Conservation (phyloP, 2,113 vertebrate genomes). For the Gallinago jamesoni region DNA sequence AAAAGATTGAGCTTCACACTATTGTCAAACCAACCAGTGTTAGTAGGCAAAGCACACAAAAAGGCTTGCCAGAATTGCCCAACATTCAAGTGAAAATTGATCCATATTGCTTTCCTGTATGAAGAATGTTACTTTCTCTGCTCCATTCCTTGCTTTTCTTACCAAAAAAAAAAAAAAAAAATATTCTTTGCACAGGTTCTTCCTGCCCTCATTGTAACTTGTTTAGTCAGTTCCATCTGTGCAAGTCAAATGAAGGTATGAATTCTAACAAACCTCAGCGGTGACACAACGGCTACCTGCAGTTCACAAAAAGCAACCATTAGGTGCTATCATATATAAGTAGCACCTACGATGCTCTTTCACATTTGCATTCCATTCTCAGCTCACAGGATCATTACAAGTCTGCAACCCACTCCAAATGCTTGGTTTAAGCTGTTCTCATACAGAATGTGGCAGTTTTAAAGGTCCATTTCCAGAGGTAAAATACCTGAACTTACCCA, state of each 20-base stretch:
- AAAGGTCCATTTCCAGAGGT: background rate
- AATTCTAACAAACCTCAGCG: accelerated
- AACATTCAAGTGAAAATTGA: background rate
- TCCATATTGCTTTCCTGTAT: background rate
- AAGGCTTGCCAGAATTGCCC: background rate
- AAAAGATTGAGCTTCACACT: background rate
- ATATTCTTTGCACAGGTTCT: background rate
- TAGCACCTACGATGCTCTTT: background rate
- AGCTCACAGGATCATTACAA: background rate
- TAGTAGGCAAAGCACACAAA: background rate
- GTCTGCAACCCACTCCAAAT: background rate
- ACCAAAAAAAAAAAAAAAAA: background rate
- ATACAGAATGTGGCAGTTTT: background rate
- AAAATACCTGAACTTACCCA: background rate
- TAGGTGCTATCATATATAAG: background rate
- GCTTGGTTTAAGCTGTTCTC: background rate
- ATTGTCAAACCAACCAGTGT: background rate
- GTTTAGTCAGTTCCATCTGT: background rate
- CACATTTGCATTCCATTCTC: background rate
- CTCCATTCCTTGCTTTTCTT: background rate
- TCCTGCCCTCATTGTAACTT: background rate
- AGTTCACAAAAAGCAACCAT: background rate
- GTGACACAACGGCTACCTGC: accelerated
- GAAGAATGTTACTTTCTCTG: background rate
- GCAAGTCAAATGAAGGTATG: background rate